Percentiles rank a stretch among this genome's conserved stretches.
phyloP scores from a whole-genome alignment of 2,797 vertebrate species.

The Simalia tracyae region DNA sequence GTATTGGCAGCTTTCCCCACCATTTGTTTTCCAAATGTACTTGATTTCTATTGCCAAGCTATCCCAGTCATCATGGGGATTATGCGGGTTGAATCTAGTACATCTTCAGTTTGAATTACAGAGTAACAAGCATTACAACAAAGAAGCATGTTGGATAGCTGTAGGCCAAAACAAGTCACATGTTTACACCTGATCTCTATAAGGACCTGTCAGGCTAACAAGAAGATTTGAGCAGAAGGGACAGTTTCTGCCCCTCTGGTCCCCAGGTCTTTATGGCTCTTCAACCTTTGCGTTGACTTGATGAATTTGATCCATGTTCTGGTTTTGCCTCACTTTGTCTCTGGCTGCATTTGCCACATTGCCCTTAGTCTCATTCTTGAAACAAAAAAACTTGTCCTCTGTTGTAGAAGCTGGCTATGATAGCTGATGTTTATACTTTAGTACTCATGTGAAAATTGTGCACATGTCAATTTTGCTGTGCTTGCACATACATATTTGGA shows the following conservation, averaged over 20 bases:
- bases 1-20: neutral
- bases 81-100: neutral
- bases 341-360: neutral
- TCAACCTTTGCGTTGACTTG: neutral
- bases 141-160: neutral
- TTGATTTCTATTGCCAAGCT: neutral
- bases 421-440: neutral
- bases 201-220: neutral
- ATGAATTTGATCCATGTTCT: neutral
- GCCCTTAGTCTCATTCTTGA: neutral
- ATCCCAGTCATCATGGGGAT: neutral
- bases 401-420: neutral
- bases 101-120: neutral
- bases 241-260: neutral
- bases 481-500: neutral
- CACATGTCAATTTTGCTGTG: neutral
- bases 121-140: neutral
- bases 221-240: neutral
- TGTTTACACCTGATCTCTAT: neutral
- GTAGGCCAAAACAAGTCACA: neutral
- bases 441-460: neutral
- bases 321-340: neutral
- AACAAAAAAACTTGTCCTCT: neutral
- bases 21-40: neutral
- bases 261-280: neutral